Conservation (phyloP, 1,140 invertebrate genomes). For the Lordiphosa clarofinis region DNA sequence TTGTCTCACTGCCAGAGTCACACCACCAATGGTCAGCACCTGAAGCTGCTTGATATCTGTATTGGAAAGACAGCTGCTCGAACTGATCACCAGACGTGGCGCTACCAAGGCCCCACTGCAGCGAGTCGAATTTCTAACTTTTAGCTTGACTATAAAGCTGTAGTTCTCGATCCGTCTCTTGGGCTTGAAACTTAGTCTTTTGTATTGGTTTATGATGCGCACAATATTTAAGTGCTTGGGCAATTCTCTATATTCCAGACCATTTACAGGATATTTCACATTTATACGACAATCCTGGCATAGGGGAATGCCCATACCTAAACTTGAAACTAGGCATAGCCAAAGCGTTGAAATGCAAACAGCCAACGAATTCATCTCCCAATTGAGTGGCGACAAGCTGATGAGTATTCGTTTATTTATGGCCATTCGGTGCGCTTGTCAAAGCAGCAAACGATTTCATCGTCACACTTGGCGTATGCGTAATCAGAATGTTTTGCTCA, state of each 20-base stretch:
- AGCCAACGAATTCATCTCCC: conserved; percentile 38
- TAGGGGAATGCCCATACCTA: background rate
- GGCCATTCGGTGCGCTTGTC: conserved; percentile 54
- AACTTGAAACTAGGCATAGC: conserved; percentile 5
- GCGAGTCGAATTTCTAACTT: background rate
- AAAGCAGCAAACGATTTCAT: conserved; percentile 42
- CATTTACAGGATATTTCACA: conserved; percentile 17
- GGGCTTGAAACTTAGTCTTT: background rate
- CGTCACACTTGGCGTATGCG: conserved; percentile 57
- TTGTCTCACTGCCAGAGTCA: background rate
- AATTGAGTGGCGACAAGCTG: conserved; percentile 25
- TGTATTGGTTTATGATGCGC: conserved; percentile 28
- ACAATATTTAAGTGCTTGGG: conserved; percentile 15
- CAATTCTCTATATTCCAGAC: background rate
- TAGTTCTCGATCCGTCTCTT: background rate
- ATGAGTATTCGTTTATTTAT: conserved; percentile 55
- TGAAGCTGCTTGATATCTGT: background rate
- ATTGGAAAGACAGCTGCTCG: conserved; percentile 4
- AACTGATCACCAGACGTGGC: conserved; percentile 4
- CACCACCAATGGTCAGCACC: conserved; percentile 1
- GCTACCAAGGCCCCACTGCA: conserved; percentile 26
- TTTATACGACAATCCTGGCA: conserved; percentile 21
- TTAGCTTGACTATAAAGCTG: conserved; percentile 24
- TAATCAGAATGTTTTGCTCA: conserved; percentile 70
- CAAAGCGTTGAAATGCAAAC: conserved; percentile 36